Evolutionary conservation across 1,140 invertebrate species (phyloP).

Genomic region (Liolophura sinensis): DNA sequence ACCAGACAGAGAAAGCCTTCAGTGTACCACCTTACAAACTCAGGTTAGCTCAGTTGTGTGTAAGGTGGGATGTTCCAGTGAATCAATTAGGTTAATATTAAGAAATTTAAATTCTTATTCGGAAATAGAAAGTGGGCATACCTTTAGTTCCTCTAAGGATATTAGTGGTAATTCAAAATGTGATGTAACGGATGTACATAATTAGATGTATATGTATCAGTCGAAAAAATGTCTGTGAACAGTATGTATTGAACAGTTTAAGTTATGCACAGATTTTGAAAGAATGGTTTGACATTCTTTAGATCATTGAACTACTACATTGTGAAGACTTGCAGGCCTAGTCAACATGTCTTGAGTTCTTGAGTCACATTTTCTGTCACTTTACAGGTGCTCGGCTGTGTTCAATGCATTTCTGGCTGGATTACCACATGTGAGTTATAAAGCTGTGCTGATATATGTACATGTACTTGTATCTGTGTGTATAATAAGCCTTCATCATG

Average conservation of each 20-base stretch:
- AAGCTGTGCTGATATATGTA: too few species aligned
- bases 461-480: not conserved
- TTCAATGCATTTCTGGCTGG: slow-evolving; percentile 96
- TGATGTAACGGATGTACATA: too few species aligned
- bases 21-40: slow-evolving; percentile 86
- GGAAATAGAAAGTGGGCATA: not conserved
- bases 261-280: too few species aligned
- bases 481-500: not conserved
- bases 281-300: too few species aligned
- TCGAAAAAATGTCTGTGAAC: too few species aligned
- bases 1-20: slow-evolving; percentile 85
- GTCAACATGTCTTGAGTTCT: not conserved
- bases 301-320: too few species aligned
- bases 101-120: slow-evolving; percentile 7
- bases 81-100: slow-evolving; percentile 1
- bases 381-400: slow-evolving; percentile 79
- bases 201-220: too few species aligned
- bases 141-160: too few species aligned
- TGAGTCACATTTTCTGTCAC: slow-evolving; percentile 13
- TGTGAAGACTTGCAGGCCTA: too few species aligned
- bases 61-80: not conserved
- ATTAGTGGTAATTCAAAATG: too few species aligned
- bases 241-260: too few species aligned
- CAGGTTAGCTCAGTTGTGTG: slow-evolving; percentile 64
- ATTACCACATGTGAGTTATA: slow-evolving; percentile 67